Base-by-base conservation (phyloP, 2,113 vertebrate genomes). In the Anoplopoma fimbria region DNA sequence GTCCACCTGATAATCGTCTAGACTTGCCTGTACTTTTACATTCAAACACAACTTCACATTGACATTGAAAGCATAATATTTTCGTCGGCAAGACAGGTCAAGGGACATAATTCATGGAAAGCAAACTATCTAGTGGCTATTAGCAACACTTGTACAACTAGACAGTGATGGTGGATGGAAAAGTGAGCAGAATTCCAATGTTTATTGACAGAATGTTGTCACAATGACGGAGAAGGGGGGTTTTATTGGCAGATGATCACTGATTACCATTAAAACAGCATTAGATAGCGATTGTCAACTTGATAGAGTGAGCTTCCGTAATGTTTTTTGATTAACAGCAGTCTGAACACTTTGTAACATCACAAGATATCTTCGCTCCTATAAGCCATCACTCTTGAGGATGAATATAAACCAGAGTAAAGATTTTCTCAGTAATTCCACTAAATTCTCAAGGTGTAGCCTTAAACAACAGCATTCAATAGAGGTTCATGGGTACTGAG, bases 281-380 rank as follows among this genome's bases (percentile, higher is more conserved):
- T 71, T 64, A 58, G 65, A 36, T 25, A 36, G 29, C 9, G 51
- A 7, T 31, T 58, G n/a, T 65, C 10, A 57, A 21, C 73, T 64
- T 60, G n/a, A n/a, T n/a, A n/a, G n/a, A n/a, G n/a, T n/a, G n/a
- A n/a, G n/a, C n/a, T n/a, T n/a, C n/a, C n/a, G n/a, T n/a, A 67
- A 29, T 45, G 34, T 27, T 29, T n/a, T 60, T 63, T 65, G 40
- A 67, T n/a, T 81, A 53, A 68, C 83, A 68, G 27, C 19, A 31
- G 0, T 38, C 51, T 57, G 40, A 55, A 69, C 27, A 27, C 13
- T 9, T 1, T 60, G 17, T 27, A 73, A 45, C 5, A 23, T 3
- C 33, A 14, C 45, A 51, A 70, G 68, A 58, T 58, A 14, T 75
- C 10, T 25, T 67, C 21, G 47, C 8, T 51, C 3, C 15, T 15